Evolutionary conservation across 2,888 invertebrate genomes (phyloP).

Genomic region (Mimumesa dahlbomi): DNA sequence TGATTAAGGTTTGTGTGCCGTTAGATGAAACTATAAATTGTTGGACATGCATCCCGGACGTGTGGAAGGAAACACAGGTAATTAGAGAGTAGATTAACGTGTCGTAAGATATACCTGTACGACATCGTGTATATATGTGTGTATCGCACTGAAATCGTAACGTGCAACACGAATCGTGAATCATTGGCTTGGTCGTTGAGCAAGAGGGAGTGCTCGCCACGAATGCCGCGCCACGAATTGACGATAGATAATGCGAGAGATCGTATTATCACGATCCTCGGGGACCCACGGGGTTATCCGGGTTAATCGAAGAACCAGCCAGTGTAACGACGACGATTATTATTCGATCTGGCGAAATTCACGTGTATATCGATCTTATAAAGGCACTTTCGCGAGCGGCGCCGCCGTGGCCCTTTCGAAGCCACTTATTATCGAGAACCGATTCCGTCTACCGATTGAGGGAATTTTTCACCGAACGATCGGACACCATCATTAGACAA

Average conservation of each 20-base stretch:
- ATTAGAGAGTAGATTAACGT: conserved; percentile 59
- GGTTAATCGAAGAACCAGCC: conserved; percentile 69
- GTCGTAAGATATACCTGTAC: conserved; percentile 38
- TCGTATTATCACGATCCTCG: conserved; percentile 70
- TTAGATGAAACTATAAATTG: conserved; percentile 24
- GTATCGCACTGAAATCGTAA: conserved; percentile 64
- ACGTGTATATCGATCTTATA: conserved; percentile 43
- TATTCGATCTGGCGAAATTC: conserved; percentile 60
- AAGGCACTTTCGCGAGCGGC: conserved; percentile 41
- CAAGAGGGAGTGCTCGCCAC: conserved; percentile 54
- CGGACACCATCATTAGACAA: conserved; percentile 19
- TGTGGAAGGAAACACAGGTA: conserved; percentile 45
- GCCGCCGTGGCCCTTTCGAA: conserved; percentile 32
- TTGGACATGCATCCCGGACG: conserved; percentile 12
- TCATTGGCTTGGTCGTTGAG: conserved; percentile 65
- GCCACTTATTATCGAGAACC: conserved; percentile 40
- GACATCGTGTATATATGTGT: conserved; percentile 26
- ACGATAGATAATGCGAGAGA: conserved; percentile 69
- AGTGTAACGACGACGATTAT: conserved; percentile 60
- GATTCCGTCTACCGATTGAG: conserved; percentile 28
- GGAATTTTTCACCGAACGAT: conserved; percentile 10
- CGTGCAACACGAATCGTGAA: conserved; percentile 68
- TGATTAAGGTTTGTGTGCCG: conserved; percentile 27
- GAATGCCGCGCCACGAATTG: conserved; percentile 60
- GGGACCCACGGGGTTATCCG: conserved; percentile 64